Evolutionary conservation across 2,888 invertebrate genomes (phyloP), one percentile per base, ranked within the genome.

Genomic region (Drosophila meridiana): DNA sequence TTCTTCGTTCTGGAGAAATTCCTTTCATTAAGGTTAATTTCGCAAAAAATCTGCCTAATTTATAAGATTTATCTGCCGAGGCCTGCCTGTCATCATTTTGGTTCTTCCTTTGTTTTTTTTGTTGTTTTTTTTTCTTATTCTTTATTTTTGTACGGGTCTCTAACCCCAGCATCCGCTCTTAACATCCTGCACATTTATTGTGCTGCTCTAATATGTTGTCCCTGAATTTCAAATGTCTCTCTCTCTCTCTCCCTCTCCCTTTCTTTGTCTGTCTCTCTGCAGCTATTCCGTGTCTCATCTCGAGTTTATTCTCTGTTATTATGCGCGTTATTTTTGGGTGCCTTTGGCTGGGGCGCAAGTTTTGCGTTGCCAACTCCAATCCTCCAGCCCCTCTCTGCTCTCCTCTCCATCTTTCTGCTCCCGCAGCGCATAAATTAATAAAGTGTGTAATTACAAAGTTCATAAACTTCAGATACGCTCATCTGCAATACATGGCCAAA

Each of bases 391-490:
- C 4, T 4, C 14, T 5, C 14, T 40, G 2, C 40, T 14, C 14
- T 5, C 43, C 13, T 1, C 20, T 9, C 3, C 42, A 2, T n/a
- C 13, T 48, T 6, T 14, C 13, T 48, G 32, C 58, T 73, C 82
- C 78, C 79, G 83, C 86, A 74, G 86, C 89, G 86, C 90, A 87
- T 87, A 90, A 88, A 87, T 87, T 87, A 87, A 90, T 88, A 87
- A 90, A 87, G 90, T 90, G 90, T 90, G 87, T 87, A 87, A 87
- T 87, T 87, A 85, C 87, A 90, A 90, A 87, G 87, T 90, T 87
- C 88, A 87, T 90, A 87, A 87, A 90, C 89, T 87, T 90, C 74
- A 78, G 83, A 71, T 61, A 69, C 77, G 78, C 83, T 88, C 85
- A 80, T 81, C 88, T 79, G 80, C 72, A 85, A 80, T 78, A 85